A percentile compares a stretch with the other conserved stretches of the same genome.
Evolutionary conservation across 2,797 vertebrate species (phyloP).

Genomic region (Spondyliosoma cantharus): DNA sequence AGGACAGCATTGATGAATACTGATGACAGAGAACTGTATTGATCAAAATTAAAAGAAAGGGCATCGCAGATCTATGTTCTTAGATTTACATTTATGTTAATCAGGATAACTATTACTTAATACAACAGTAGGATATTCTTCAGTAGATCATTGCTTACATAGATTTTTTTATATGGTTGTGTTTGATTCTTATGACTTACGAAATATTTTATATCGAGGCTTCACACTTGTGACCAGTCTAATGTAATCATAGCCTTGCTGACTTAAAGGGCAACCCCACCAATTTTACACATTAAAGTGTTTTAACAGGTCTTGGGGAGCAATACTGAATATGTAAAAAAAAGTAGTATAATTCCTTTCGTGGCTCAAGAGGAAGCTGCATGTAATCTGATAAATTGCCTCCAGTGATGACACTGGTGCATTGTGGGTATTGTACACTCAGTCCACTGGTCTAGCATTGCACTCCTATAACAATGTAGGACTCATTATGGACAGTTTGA

Average conservation of each 20-base stretch:
- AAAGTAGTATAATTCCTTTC: too few species aligned
- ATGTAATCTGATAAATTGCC: too few species aligned
- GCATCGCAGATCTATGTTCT: neutral
- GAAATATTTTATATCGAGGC: neutral
- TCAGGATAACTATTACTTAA: neutral
- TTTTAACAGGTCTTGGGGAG: too few species aligned
- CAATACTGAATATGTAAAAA: too few species aligned
- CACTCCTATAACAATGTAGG: too few species aligned
- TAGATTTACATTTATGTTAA: neutral
- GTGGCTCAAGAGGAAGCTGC: too few species aligned
- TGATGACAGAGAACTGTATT: neutral
- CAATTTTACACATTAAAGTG: too few species aligned
- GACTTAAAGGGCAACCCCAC: neutral
- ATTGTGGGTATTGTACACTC: too few species aligned
- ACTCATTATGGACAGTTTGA: too few species aligned
- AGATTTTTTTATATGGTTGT: neutral
- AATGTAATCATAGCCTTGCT: neutral
- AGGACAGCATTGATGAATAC: conserved; percentile 56
- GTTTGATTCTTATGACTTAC: conserved; percentile 1
- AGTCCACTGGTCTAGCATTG: too few species aligned
- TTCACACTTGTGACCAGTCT: neutral
- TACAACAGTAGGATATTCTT: neutral
- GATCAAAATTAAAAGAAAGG: conserved; percentile 7
- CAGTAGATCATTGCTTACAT: neutral
- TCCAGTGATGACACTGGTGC: too few species aligned